These are phyloP conservation scores for Yasuhikotakia modesta DNA, from an alignment of 2,797 vertebrate genomes.

Conservation along the genomic window DNA sequence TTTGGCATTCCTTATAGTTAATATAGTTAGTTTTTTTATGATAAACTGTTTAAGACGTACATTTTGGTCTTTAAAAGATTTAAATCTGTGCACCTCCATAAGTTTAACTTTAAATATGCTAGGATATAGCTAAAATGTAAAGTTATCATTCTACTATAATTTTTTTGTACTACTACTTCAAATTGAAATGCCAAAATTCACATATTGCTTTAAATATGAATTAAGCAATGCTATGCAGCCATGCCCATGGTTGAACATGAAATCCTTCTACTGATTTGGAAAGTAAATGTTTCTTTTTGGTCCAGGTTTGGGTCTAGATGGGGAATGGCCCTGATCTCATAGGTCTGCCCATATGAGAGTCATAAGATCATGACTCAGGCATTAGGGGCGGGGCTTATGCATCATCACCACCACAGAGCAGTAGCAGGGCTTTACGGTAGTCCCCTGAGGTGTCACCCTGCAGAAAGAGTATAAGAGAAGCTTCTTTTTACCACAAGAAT, in stretches of 20 bases:
- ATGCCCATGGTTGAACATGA: not conserved
- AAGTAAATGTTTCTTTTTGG: not conserved
- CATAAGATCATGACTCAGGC: slow-evolving; percentile 22
- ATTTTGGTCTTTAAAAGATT: not conserved
- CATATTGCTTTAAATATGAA: slow-evolving; percentile 1
- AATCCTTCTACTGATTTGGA: slow-evolving; percentile 9
- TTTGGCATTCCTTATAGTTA: slow-evolving; percentile 15
- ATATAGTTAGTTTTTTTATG: not conserved
- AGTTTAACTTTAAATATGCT: not conserved
- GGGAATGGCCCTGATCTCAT: not conserved
- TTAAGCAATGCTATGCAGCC: not conserved
- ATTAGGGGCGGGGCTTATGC: slow-evolving; percentile 60
- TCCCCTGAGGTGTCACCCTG: slow-evolving; percentile 89
- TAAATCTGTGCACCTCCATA: not conserved
- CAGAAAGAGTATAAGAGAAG: slow-evolving; percentile 46
- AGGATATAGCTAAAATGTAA: not conserved
- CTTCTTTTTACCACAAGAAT: not conserved
- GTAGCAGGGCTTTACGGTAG: slow-evolving; percentile 86
- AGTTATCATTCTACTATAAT: not conserved
- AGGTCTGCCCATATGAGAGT: not conserved
- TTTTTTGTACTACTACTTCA: not conserved
- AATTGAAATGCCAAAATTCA: not conserved
- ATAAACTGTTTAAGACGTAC: not conserved
- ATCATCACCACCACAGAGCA: slow-evolving; percentile 89
- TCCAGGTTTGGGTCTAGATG: slow-evolving; percentile 41